Evolutionary conservation across 2,888 invertebrate species (phyloP), one percentile per base, ranked within the genome.

Genomic region (Chorisops tibialis): DNA sequence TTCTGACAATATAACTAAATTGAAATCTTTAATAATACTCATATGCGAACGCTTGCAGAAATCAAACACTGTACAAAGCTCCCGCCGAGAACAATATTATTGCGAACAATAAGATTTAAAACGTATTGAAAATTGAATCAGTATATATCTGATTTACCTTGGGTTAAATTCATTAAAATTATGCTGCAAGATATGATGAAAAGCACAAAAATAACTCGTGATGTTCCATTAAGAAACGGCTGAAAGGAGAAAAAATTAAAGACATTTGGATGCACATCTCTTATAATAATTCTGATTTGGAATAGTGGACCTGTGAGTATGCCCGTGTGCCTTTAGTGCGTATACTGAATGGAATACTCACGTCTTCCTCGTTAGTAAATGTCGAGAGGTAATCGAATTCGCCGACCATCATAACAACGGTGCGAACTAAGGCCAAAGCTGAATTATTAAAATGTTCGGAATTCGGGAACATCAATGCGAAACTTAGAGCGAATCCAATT

Each of bases 401-500:
- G 18, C 83, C 83, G 72, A 81, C 81, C 82, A 83, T 83, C 83
- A 83, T 83, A 38, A 83, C 82, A 39, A 80, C 73, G 16, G 82
- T 83, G 68, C 80, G 81, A 37, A 82, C 75, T 39, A 82, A 63
- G 5, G 80, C 72, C 16, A 73, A 70, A 72, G 77, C 76, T 1
- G 79, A 78, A 69, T 77, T 71, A 9, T 68, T 67, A 63, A 81
- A 82, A 67, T 78, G 73, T 21, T 73, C 71, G 52, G 73, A 73
- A 64, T 72, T 73, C 65, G 79, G 76, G 68, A 83, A 83, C 67
- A 82, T 77, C 58, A 83, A 77, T 30, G 78, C 78, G 70, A 83
- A 83, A 69, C 81, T 81, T 56, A 83, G 71, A 37, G 82, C 79
- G 70, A 83, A 83, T 62, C 81, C 83, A 61, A 83, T 72, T 62